Conservation (phyloP, 1,140 invertebrate genomes). For the Pollicipes pollicipes region DNA sequence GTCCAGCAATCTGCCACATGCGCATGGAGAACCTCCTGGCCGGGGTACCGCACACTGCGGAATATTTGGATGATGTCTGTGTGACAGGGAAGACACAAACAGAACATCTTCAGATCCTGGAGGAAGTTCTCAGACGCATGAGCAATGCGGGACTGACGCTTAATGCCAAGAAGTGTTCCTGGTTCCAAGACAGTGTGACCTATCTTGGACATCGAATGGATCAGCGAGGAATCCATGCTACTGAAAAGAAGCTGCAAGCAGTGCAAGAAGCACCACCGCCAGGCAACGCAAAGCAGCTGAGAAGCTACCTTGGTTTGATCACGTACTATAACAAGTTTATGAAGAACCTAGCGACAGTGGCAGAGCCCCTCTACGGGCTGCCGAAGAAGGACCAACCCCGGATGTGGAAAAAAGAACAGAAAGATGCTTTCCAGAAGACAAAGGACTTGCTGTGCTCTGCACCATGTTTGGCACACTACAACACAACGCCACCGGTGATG, state of each 20-base stretch:
- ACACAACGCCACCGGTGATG: background rate
- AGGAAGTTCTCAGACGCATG: background rate
- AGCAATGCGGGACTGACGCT: background rate
- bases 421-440: background rate
- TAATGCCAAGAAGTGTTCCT: background rate
- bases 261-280: background rate
- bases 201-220: background rate
- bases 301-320: background rate
- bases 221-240: background rate
- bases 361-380: background rate
- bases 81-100: conserved; percentile 4
- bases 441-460: background rate
- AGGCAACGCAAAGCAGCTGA: background rate
- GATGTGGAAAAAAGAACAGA: background rate
- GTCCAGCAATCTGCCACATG: background rate
- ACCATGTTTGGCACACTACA: background rate
- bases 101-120: no score
- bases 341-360: background rate
- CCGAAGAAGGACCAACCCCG: background rate
- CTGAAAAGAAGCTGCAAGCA: background rate
- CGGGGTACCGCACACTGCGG: background rate
- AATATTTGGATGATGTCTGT: conserved; percentile 5
- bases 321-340: background rate
- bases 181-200: background rate
- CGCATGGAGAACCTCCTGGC: background rate